These are phyloP conservation scores for Linnaemya vulpina DNA, from an alignment of 2,888 invertebrate genomes.

Conservation along the genomic window DNA sequence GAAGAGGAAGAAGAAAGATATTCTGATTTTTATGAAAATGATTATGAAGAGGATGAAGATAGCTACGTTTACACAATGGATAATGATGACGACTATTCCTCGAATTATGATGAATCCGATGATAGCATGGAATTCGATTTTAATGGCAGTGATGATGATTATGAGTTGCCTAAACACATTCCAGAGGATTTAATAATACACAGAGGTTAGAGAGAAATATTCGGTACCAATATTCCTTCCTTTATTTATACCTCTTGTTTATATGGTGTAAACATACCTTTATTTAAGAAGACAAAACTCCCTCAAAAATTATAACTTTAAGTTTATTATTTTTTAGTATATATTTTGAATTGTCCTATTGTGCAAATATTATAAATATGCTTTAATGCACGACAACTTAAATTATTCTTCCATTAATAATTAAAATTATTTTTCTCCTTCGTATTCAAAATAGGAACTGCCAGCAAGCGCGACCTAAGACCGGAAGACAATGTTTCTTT, in stretches of 20 bases:
- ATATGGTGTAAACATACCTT: no score
- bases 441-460: conserved; percentile 72
- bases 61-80: conserved; percentile 43
- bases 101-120: conserved; percentile 19
- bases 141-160: conserved; percentile 66
- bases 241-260: no score
- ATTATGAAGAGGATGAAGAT: conserved; percentile 67
- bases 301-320: no score
- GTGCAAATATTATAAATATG: no score
- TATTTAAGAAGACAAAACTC: no score
- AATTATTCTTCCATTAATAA: no score
- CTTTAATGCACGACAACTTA: no score
- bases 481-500: conserved; percentile 73
- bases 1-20: conserved; percentile 55
- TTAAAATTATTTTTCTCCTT: no score
- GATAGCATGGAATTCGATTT: conserved; percentile 24
- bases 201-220: conserved; percentile 66
- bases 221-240: background rate
- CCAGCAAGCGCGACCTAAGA: conserved; percentile 74
- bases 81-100: conserved; percentile 40
- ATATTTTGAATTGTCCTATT: no score
- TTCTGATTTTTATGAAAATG: conserved; percentile 64
- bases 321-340: no score
- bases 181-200: conserved; percentile 77
- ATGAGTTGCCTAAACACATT: conserved; percentile 73